Percentiles rank a stretch among this genome's conserved stretches.
Conservation (phyloP, 2,797 vertebrate genomes). For the Gymnocypris eckloni region DNA sequence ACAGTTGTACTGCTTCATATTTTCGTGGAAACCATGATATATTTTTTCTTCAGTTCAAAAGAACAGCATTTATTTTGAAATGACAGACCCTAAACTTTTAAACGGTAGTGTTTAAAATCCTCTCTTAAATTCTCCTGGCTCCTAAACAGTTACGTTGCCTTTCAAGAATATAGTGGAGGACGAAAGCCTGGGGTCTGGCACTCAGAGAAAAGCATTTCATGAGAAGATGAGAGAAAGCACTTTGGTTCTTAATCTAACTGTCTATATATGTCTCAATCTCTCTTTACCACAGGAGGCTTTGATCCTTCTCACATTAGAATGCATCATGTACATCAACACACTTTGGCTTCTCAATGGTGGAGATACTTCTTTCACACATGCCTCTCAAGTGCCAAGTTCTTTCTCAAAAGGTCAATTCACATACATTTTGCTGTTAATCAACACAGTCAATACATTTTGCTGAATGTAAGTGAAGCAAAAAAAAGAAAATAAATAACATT, state of each 20-base stretch:
- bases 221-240: constrained; percentile 1
- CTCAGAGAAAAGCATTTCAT: neutral
- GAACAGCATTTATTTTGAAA: neutral
- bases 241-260: constrained; percentile 19
- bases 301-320: constrained; percentile 6
- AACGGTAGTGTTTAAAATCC: neutral
- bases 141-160: neutral
- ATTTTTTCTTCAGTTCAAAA: neutral
- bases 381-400: neutral
- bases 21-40: neutral
- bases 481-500: too few relatives aligned
- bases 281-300: constrained; percentile 5
- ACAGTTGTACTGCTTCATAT: neutral
- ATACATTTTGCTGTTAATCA: neutral
- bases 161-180: neutral
- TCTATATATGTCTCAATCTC: constrained; percentile 3
- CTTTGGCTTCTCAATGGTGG: neutral
- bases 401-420: neutral
- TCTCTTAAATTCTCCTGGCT: neutral
- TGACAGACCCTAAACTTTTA: neutral
- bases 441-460: neutral
- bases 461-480: neutral
- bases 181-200: neutral
- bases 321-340: neutral
- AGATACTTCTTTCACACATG: neutral